These are phyloP conservation scores for Tetramorium parvispinum DNA, from an alignment of 1,140 invertebrate genomes.

Conservation along the genomic window DNA sequence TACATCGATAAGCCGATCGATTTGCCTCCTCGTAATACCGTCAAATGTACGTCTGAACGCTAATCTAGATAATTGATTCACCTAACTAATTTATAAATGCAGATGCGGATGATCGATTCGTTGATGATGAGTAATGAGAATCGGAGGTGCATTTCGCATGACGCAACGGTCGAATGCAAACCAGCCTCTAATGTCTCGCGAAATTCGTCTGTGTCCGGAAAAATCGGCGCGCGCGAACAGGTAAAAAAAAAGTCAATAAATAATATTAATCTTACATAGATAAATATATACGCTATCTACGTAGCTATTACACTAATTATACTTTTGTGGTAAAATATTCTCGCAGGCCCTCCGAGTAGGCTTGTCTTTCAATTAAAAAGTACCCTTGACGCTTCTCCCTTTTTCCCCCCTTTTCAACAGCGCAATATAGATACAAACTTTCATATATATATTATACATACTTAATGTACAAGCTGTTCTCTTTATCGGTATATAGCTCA, in stretches of 20 bases:
- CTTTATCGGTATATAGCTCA: slow-evolving; percentile 67
- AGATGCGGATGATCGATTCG: slow-evolving; percentile 45
- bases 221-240: slow-evolving; percentile 48
- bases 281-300: slow-evolving; percentile 77
- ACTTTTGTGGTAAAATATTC: slow-evolving; percentile 84
- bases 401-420: not conserved
- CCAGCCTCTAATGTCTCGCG: slow-evolving; percentile 60
- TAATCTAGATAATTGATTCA: slow-evolving; percentile 63
- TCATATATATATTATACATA: slow-evolving; percentile 54
- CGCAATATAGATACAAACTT: slow-evolving; percentile 69
- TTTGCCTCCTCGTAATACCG: slow-evolving; percentile 14
- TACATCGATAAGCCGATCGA: slow-evolving; percentile 74
- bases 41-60: slow-evolving; percentile 34
- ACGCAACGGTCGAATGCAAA: slow-evolving; percentile 63
- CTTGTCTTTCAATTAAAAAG: slow-evolving; percentile 65
- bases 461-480: slow-evolving; percentile 71
- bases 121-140: slow-evolving; percentile 55
- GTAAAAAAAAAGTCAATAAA: slow-evolving; percentile 77
- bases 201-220: slow-evolving; percentile 64
- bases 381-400: not conserved
- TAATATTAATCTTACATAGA: slow-evolving; percentile 79
- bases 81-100: slow-evolving; percentile 26
- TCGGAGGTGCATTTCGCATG: slow-evolving; percentile 18
- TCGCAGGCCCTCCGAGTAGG: slow-evolving; percentile 72
- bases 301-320: slow-evolving; percentile 79